Percentiles rank a stretch among this genome's conserved stretches.
Conservation (phyloP, 2,888 invertebrate species). For the Orgyia antiqua region DNA sequence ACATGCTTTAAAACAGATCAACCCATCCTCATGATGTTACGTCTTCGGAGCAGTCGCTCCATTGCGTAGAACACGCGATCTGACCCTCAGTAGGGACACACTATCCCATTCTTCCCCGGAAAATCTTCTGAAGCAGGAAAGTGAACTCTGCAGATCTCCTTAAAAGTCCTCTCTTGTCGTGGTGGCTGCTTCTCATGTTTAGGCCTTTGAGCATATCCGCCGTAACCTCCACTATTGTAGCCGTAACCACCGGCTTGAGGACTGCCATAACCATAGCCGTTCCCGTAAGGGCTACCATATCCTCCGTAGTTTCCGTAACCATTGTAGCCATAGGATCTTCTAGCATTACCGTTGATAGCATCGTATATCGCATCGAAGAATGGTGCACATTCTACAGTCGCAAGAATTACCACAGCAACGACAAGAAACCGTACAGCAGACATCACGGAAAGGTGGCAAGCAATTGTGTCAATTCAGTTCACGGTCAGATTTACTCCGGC, state of each 20-base stretch:
- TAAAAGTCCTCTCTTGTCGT: constrained; percentile 78
- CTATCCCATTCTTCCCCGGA: constrained; percentile 78
- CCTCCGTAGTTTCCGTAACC: constrained; percentile 44
- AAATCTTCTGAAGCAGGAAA: constrained; percentile 72
- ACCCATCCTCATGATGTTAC: constrained; percentile 74
- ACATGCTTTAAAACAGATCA: constrained; percentile 32
- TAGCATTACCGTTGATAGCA: constrained; percentile 57
- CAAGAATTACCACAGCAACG: constrained; percentile 36
- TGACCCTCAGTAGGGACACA: constrained; percentile 80
- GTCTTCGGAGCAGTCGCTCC: constrained; percentile 69
- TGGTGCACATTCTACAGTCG: constrained; percentile 43
- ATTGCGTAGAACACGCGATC: constrained; percentile 77
- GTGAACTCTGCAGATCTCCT: constrained; percentile 83
- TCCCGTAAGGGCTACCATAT: constrained; percentile 24
- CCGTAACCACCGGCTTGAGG: constrained; percentile 21
- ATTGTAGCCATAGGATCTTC: constrained; percentile 57
- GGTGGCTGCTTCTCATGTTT: constrained; percentile 34
- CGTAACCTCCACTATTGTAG: constrained; percentile 7
- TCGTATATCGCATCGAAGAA: constrained; percentile 72
- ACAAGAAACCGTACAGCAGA: constrained; percentile 40
- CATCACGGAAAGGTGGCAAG: constrained; percentile 66
- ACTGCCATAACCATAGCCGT: constrained; percentile 31
- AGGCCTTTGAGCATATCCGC: constrained; percentile 14
- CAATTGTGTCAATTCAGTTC: constrained; percentile 67
- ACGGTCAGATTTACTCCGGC: constrained; percentile 62